Percentiles rank a stretch among this genome's conserved stretches.
phyloP scores from a whole-genome alignment of 2,888 invertebrate genomes.

The Pristionchus entomophagus region DNA sequence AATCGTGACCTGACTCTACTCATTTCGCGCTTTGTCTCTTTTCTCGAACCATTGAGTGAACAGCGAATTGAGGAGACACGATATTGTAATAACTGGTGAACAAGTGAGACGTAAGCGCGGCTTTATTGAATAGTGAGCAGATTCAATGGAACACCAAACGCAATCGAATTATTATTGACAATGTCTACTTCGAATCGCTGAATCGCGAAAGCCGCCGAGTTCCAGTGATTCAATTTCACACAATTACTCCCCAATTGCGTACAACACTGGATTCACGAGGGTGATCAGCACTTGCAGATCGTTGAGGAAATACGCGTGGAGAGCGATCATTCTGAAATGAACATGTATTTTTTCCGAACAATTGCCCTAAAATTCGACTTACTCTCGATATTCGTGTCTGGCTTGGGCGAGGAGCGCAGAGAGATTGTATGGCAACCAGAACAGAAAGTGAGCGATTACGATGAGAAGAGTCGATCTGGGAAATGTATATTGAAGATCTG shows the following conservation, averaged over 20 bases:
- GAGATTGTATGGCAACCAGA: conserved; percentile 75
- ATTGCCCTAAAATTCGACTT: neutral
- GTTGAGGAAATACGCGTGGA: conserved; percentile 71
- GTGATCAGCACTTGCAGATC: conserved; percentile 74
- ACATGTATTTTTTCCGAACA: too few relatives aligned
- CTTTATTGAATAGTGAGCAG: too few relatives aligned
- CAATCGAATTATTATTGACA: too few relatives aligned
- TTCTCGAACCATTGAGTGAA: too few relatives aligned
- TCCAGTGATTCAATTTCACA: too few relatives aligned
- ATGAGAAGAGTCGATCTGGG: conserved; percentile 73
- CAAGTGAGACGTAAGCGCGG: too few relatives aligned
- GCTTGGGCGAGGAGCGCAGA: conserved; percentile 69
- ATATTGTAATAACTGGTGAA: too few relatives aligned
- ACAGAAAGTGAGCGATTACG: conserved; percentile 71
- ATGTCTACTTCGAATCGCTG: conserved; percentile 15
- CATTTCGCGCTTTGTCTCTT: too few relatives aligned
- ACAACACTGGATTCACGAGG: conserved; percentile 74
- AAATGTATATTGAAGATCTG: too few relatives aligned
- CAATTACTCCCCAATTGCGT: conserved; percentile 67
- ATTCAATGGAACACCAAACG: too few relatives aligned
- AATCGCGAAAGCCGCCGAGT: neutral
- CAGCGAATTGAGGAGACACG: too few relatives aligned
- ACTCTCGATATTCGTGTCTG: conserved; percentile 59
- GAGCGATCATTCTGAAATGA: conserved; percentile 58
- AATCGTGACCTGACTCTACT: too few relatives aligned